phyloP scores from a whole-genome alignment of 2,888 invertebrate species.

The Drosophila siamana region DNA sequence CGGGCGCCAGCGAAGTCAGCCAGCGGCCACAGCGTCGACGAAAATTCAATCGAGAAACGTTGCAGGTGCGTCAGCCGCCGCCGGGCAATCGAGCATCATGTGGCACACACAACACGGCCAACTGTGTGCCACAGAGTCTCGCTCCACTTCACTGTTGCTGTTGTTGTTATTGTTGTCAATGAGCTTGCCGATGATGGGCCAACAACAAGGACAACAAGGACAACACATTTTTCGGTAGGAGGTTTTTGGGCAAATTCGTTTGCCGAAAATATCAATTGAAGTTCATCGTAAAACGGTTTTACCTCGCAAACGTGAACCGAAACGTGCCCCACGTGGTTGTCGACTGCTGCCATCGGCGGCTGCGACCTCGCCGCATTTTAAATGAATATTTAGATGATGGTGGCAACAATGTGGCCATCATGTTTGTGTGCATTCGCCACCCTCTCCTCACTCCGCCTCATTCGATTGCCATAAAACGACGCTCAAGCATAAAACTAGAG shows the following conservation, averaged over 20 bases:
- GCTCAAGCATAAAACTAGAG: not conserved
- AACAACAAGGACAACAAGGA: conserved; percentile 16
- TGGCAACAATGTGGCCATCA: conserved; percentile 32
- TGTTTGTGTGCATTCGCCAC: no score
- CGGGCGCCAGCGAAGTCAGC: not conserved
- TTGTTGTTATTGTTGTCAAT: conserved; percentile 43
- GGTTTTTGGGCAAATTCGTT: conserved; percentile 57
- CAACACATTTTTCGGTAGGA: no score
- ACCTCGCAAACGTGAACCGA: conserved; percentile 53
- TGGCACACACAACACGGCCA: conserved; percentile 39
- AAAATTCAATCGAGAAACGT: conserved; percentile 53
- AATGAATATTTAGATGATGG: conserved; percentile 49
- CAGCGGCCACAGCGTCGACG: conserved; percentile 27
- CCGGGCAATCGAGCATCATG: conserved; percentile 48
- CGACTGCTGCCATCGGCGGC: conserved; percentile 9
- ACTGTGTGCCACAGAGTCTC: not conserved
- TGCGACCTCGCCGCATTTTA: conserved; percentile 38
- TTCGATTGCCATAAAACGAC: no score
- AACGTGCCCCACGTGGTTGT: conserved; percentile 5
- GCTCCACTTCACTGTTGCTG: not conserved
- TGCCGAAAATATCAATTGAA: conserved; percentile 70
- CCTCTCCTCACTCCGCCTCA: no score
- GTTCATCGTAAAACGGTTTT: conserved; percentile 69
- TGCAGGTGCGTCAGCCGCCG: conserved; percentile 51
- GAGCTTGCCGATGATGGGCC: conserved; percentile 45